Percentiles rank a stretch among this genome's conserved stretches.
phyloP scores from a whole-genome alignment of 2,797 vertebrate species.

The Margarornis squamiger region DNA sequence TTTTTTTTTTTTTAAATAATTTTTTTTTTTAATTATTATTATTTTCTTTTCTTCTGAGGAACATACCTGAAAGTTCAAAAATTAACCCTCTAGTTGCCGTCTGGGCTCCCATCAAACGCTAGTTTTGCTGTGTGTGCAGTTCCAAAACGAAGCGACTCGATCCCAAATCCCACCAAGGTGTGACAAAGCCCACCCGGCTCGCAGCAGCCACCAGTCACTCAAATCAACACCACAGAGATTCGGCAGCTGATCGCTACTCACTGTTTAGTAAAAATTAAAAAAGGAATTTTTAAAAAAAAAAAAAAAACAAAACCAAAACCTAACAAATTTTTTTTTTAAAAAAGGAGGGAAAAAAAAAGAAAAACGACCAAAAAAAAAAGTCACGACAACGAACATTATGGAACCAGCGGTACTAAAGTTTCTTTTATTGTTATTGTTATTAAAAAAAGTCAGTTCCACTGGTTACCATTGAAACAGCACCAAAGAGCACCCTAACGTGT shows the following conservation, averaged over 20 bases:
- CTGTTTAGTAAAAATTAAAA: slow-evolving; percentile 30
- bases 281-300: background rate
- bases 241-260: slow-evolving; percentile 47
- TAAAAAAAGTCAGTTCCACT: slow-evolving; percentile 63
- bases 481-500: slow-evolving; percentile 78
- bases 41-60: slow-evolving; percentile 69
- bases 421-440: slow-evolving; percentile 58
- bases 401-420: slow-evolving; percentile 63
- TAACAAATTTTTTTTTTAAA: background rate
- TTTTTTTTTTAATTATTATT: background rate
- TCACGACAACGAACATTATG: slow-evolving; percentile 58
- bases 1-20: background rate
- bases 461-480: slow-evolving; percentile 78
- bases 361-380: background rate
- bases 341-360: too few species aligned
- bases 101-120: slow-evolving; percentile 70
- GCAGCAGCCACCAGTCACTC: background rate
- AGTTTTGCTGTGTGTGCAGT: slow-evolving; percentile 57
- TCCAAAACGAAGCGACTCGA: background rate
- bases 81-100: slow-evolving; percentile 76
- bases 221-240: slow-evolving; percentile 35
- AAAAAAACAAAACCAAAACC: background rate
- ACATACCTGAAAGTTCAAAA: slow-evolving; percentile 86
- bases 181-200: background rate
- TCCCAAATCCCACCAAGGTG: background rate